These are phyloP conservation scores for Polyploca ridens DNA, from an alignment of 2,888 invertebrate species.

Conservation along the genomic window DNA sequence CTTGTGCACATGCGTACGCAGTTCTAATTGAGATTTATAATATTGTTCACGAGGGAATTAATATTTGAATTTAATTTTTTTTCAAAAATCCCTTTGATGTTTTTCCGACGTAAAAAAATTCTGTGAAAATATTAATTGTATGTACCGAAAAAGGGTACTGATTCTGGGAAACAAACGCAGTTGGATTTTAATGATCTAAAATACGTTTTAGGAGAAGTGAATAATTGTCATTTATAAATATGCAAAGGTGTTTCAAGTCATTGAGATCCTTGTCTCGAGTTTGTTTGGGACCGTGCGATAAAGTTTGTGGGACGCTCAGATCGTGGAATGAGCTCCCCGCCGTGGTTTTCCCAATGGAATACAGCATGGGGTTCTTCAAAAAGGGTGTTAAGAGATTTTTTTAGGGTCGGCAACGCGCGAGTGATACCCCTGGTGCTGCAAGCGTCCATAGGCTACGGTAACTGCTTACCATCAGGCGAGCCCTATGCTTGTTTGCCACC, in stretches of 20 bases:
- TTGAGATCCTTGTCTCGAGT: background rate
- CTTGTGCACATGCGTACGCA: conserved; percentile 7
- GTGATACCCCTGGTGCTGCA: no score
- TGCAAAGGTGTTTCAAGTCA: background rate
- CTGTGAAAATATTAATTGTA: background rate
- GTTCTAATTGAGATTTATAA: background rate
- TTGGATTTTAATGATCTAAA: background rate
- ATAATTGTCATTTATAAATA: background rate
- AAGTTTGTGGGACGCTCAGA: no score
- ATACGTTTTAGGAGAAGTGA: background rate
- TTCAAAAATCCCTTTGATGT: background rate
- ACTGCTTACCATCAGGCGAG: no score
- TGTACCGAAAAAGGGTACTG: background rate
- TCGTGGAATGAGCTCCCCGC: no score
- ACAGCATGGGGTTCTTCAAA: no score
- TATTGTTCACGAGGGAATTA: background rate
- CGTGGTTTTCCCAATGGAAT: no score
- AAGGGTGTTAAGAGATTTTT: no score
- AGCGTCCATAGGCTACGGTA: no score
- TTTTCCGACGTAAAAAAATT: background rate
- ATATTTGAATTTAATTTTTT: background rate
- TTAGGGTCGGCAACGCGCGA: no score
- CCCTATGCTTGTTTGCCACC: no score
- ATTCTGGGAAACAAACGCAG: background rate
- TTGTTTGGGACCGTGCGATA: background rate